A percentile compares a stretch with the other conserved stretches of the same genome.
These are phyloP conservation scores for Trichogramma evanescens DNA, from an alignment of 2,888 invertebrate genomes.

Conservation along the genomic window DNA sequence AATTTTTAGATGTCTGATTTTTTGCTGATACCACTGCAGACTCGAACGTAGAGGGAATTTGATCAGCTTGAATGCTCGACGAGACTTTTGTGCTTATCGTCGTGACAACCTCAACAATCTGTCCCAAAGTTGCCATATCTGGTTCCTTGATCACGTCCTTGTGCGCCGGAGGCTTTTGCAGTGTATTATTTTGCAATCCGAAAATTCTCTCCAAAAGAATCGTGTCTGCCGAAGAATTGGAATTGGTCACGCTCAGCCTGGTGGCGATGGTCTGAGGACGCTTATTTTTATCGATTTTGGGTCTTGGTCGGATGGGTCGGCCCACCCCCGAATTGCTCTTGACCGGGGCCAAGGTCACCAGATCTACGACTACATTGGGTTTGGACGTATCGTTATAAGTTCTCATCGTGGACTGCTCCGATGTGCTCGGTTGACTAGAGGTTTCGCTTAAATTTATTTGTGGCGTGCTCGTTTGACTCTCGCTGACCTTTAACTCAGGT, in stretches of 20 bases:
- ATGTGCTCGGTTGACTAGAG: constrained; percentile 16
- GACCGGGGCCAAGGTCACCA: constrained; percentile 66
- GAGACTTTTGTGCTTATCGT: constrained; percentile 45
- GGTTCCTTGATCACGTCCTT: constrained; percentile 14
- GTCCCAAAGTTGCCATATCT: constrained; percentile 28
- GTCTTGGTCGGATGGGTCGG: constrained; percentile 62
- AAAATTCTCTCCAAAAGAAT: constrained; percentile 34
- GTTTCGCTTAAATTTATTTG: constrained; percentile 8
- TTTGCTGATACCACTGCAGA: not conserved
- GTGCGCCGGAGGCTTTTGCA: constrained; percentile 37
- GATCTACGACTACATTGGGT: constrained; percentile 36
- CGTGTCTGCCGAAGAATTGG: constrained; percentile 22
- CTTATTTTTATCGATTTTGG: constrained; percentile 47
- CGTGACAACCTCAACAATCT: constrained; percentile 44
- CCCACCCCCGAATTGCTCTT: constrained; percentile 73
- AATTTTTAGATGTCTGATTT: not conserved
- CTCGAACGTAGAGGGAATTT: constrained; percentile 25
- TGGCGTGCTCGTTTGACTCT: constrained; percentile 6
- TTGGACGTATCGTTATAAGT: constrained; percentile 40
- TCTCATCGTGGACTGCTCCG: constrained; percentile 28
- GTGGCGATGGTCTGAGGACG: constrained; percentile 2
- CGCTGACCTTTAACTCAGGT: constrained; percentile 13
- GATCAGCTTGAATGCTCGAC: constrained; percentile 33
- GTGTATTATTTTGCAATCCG: constrained; percentile 21
- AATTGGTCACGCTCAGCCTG: not conserved